Base-by-base conservation (phyloP, 2,113 vertebrate genomes). In the Aptenodytes forsteri region DNA sequence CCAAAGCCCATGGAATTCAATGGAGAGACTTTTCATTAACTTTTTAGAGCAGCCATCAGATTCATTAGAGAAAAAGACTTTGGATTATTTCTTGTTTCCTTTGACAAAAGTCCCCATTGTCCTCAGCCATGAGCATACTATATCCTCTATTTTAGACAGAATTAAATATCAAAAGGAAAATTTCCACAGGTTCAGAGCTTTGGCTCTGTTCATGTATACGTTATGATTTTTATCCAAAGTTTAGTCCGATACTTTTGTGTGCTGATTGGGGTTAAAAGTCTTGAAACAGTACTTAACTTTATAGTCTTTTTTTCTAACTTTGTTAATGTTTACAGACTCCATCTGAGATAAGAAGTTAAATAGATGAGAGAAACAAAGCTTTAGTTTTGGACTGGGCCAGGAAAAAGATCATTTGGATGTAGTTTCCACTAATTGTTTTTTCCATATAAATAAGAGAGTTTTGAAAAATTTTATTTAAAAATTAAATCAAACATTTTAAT, bases 11-110 rank as follows among this genome's bases (percentile, higher is more conserved):
- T 59, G 67, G 67, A 96, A 91, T 70, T 81, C 82, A 81, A 56
- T 6, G 3, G 72, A 94, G 70, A 94, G 72, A 50, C 19, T 87
- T 97, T 95, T 55, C 50, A 89, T 91, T 93, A 89, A 94, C 59
- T 96, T 89, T 91, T 86, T 93, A 90, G 47, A 65, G 23, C 62
- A 72, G 12, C 17, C 58, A 62, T 83, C 64, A 65, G 59, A 93
- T 93, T 95, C 30, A 67, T 96, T 91, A 86, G 34, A 52, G 55
- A 49, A 93, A 71, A 73, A 44, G 6, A 23, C 49, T 80, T 61
- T 46, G 44, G 75, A 30, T 52, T 80, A 76, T 95, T 89, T 83
- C 30, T 87, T 85, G 61, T 78, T 93, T 78, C 47, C 40, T 91
- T 52, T 87, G 62, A 87, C 55, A 65, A 62, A 91, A 73, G 13